A percentile compares a stretch with the other conserved stretches of the same genome.
Evolutionary conservation across 1,140 invertebrate species (phyloP).

Genomic region (Whitmania pigra): DNA sequence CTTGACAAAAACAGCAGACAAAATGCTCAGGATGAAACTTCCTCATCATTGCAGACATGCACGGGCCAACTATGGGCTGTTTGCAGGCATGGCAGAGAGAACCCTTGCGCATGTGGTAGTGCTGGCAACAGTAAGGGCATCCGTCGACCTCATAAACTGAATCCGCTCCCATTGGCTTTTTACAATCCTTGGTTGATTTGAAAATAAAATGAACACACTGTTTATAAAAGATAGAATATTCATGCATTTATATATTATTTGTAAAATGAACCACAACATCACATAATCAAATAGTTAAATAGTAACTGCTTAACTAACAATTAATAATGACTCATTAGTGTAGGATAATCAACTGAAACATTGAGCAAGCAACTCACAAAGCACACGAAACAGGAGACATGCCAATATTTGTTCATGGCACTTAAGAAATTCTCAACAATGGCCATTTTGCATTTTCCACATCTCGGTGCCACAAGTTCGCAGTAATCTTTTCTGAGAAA

Average conservation of each 20-base stretch:
- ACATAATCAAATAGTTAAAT: conserved; percentile 44
- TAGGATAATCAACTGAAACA: too few relatives aligned
- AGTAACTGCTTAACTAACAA: too few relatives aligned
- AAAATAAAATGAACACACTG: too few relatives aligned
- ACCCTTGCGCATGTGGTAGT: conserved; percentile 86
- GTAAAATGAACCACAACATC: too few relatives aligned
- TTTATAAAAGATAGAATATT: too few relatives aligned
- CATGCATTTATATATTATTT: too few relatives aligned
- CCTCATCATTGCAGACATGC: conserved; percentile 89
- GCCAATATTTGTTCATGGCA: conserved; percentile 91
- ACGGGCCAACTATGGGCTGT: conserved; percentile 74
- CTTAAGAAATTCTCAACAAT: conserved; percentile 99
- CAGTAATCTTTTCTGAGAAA: conserved; percentile 11
- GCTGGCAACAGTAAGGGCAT: conserved; percentile 89
- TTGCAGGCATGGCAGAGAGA: conserved; percentile 86
- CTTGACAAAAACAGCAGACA: conserved; percentile 83
- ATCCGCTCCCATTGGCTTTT: conserved; percentile 71
- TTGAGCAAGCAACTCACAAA: conserved; percentile 48
- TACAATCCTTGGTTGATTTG: not conserved
- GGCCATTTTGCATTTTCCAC: conserved; percentile 69
- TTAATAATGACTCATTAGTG: too few relatives aligned
- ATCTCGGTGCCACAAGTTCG: conserved; percentile 14
- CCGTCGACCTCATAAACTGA: conserved; percentile 91
- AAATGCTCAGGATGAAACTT: conserved; percentile 96
- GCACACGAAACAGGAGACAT: conserved; percentile 98